Evolutionary conservation across 2,113 vertebrate species (phyloP), one percentile per base, ranked within the genome.

Genomic region (Phodopus roborovskii): DNA sequence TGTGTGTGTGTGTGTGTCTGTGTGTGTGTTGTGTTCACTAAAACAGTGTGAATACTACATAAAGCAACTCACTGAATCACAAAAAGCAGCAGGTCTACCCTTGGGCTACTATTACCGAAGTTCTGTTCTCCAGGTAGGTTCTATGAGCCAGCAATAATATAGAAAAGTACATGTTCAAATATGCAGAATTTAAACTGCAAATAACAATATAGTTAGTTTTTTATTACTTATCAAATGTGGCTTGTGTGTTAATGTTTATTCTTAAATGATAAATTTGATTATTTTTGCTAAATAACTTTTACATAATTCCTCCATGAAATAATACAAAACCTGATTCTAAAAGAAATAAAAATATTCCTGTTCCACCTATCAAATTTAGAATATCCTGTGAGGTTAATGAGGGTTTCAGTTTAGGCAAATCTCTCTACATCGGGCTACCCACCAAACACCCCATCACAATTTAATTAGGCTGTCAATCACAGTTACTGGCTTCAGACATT

Each of bases 401-500:
- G 3, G 81, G 39, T 12, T 60, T 79, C 71, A 64, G 5, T 90
- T 95, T 95, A 94, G 71, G 48, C 64, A 94, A 94, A 95, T 94
- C 36, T 53, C 81, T 92, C 12, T 77, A 2, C 60, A 19, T 24
- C 82, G 71, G 88, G n/a, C 83, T 91, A 50, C 30, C 53, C 26
- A 90, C 7, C 30, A 24, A 16, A 60, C 45, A 75, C 15, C 82
- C 58, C 28, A 92, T 13, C 45, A 22, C 68, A 71, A 60, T 66
- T 66, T 94, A 94, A 97, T 94, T 90, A 81, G 79, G 53, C 75
- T 95, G 56, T 95, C 90, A 94, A 6, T 96, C 92, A 88, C 64
- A 92, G 75, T 94, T 91, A 94, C 64, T 71, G 30, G 13, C 53
- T 39, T 90, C 82, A 74, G 4, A 87, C 26, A 81, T 91, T 95